Percentiles rank a stretch among this genome's conserved stretches.
These are phyloP conservation scores for Oncopeltus fasciatus DNA, from an alignment of 1,140 invertebrate genomes.

Conservation along the genomic window DNA sequence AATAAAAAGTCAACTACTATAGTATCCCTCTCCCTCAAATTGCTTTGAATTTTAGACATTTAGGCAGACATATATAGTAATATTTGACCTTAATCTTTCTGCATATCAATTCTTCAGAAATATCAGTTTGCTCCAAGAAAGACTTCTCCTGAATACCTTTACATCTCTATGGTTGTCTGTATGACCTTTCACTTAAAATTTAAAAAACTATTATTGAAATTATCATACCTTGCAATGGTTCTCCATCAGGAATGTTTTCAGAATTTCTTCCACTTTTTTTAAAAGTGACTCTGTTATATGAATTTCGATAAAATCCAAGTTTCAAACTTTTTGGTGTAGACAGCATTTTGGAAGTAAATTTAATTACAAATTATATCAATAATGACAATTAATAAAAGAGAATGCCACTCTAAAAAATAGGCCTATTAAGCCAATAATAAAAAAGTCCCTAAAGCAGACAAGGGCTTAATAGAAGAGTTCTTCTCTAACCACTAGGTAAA, in stretches of 20 bases:
- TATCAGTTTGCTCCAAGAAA: too few species aligned
- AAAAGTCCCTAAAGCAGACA: not conserved
- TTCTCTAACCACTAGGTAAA: not conserved
- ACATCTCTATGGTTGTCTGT: too few species aligned
- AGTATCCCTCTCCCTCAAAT: too few species aligned
- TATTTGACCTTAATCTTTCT: too few species aligned
- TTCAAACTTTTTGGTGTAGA: slow-evolving; percentile 21
- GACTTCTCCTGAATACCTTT: too few species aligned
- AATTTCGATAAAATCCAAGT: slow-evolving; percentile 19
- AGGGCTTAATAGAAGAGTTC: not conserved
- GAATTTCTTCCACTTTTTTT: slow-evolving; percentile 25
- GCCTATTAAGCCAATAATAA: not conserved
- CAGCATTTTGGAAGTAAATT: slow-evolving; percentile 18
- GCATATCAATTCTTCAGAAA: too few species aligned
- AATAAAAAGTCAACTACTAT: too few species aligned
- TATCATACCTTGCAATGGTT: slow-evolving; percentile 21
- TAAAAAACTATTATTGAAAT: too few species aligned
- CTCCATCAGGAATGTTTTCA: slow-evolving; percentile 16
- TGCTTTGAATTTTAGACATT: too few species aligned
- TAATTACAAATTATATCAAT: not conserved
- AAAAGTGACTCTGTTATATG: slow-evolving; percentile 20
- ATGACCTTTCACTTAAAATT: too few species aligned
- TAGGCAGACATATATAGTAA: too few species aligned
- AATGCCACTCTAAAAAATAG: not conserved
- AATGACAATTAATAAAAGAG: not conserved